phyloP scores from a whole-genome alignment of 2,888 invertebrate genomes.

The Pollenia amentaria region DNA sequence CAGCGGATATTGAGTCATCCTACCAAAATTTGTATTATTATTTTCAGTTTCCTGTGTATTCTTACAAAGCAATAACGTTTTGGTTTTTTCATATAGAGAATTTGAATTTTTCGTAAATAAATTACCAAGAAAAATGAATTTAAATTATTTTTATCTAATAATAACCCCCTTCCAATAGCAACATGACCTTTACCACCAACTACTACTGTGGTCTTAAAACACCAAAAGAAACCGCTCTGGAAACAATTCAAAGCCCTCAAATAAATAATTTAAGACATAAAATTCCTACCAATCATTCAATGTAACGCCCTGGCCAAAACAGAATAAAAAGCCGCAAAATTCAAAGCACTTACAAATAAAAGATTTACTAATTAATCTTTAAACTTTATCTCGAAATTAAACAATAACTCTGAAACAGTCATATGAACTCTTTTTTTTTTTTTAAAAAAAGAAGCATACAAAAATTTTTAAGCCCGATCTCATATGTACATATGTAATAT shows the following conservation, averaged over 20 bases:
- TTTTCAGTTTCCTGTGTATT: no score
- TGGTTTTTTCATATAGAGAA: no score
- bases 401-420: background rate
- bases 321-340: background rate
- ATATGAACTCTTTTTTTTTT: background rate
- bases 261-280: background rate
- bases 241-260: background rate
- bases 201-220: background rate
- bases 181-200: background rate
- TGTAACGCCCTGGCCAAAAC: background rate
- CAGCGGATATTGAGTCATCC: no score
- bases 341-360: background rate
- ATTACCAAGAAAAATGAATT: no score
- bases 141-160: no score
- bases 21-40: no score
- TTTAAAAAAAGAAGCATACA: background rate
- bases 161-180: no score
- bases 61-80: no score
- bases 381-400: slow-evolving; percentile 16
- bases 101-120: no score
- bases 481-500: background rate
- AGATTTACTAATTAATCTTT: slow-evolving; percentile 60
- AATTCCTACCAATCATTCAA: slow-evolving; percentile 21
- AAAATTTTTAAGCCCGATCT: background rate
- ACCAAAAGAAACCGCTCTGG: background rate